Evolutionary conservation across 2,888 invertebrate species (phyloP).

Genomic region (Hermaeophaga mercurialis): DNA sequence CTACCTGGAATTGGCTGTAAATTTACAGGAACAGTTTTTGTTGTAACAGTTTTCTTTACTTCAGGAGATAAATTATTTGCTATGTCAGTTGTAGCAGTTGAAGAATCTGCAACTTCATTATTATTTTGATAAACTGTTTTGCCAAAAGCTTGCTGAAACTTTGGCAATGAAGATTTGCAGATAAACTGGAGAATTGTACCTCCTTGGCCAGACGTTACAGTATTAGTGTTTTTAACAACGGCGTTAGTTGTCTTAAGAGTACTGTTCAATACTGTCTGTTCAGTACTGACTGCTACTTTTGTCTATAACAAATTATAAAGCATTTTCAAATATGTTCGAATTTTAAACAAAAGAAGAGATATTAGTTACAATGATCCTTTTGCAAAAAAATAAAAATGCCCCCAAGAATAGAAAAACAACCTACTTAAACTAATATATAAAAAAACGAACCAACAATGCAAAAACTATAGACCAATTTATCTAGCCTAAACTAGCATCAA

Average conservation of each 20-base stretch:
- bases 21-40: constrained; percentile 62
- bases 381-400: too few relatives aligned
- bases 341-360: too few relatives aligned
- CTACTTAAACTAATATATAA: too few relatives aligned
- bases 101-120: constrained; percentile 41
- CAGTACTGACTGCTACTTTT: constrained; percentile 28
- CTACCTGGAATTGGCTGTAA: constrained; percentile 69
- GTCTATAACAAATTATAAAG: constrained; percentile 29
- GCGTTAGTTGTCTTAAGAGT: constrained; percentile 40
- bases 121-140: constrained; percentile 67
- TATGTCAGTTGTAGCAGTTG: constrained; percentile 35
- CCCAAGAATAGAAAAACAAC: too few relatives aligned
- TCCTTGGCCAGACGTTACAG: constrained; percentile 41
- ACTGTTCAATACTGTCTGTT: constrained; percentile 36
- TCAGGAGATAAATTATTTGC: constrained; percentile 29
- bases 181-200: constrained; percentile 64
- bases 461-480: too few relatives aligned
- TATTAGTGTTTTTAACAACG: constrained; percentile 36
- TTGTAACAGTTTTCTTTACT: constrained; percentile 35
- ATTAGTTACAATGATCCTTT: too few relatives aligned
- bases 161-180: constrained; percentile 70
- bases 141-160: constrained; percentile 80
- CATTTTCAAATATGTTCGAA: neutral
- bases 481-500: too few relatives aligned
- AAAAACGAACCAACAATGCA: too few relatives aligned